Percentiles rank a stretch among this genome's conserved stretches.
Evolutionary conservation across 2,888 invertebrate species (phyloP).

Genomic region (Eurytoma adleriae): DNA sequence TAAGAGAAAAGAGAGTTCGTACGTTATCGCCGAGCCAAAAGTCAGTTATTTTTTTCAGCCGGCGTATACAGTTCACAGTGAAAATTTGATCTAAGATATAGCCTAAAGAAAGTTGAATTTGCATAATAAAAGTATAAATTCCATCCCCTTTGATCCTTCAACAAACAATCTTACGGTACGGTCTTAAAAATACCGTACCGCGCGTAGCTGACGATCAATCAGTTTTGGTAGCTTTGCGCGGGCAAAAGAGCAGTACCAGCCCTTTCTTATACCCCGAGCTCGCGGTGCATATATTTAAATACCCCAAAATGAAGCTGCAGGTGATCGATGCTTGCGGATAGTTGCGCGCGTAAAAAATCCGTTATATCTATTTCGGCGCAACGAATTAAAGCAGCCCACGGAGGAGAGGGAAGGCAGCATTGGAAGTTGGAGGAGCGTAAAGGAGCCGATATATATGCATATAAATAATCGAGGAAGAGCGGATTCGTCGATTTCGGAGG

Average conservation of each 20-base stretch:
- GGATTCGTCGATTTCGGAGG: slow-evolving; percentile 1
- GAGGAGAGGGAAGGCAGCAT: too few relatives aligned
- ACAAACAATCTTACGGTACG: slow-evolving; percentile 16
- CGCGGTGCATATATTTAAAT: slow-evolving; percentile 48
- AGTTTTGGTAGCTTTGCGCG: slow-evolving; percentile 13
- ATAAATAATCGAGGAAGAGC: slow-evolving; percentile 38
- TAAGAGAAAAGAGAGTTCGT: neutral
- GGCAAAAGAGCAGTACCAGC: slow-evolving; percentile 25
- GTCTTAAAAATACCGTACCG: neutral
- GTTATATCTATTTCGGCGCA: slow-evolving; percentile 35
- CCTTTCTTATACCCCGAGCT: neutral
- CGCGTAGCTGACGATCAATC: slow-evolving; percentile 34
- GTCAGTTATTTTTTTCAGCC: neutral
- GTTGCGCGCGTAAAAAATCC: slow-evolving; percentile 40
- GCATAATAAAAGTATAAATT: slow-evolving; percentile 35
- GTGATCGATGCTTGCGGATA: slow-evolving; percentile 29
- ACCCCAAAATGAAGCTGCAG: slow-evolving; percentile 42
- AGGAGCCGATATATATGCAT: slow-evolving; percentile 12
- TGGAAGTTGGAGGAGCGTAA: too few relatives aligned
- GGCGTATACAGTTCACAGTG: neutral
- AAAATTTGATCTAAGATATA: slow-evolving; percentile 14
- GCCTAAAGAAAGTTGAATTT: slow-evolving; percentile 19
- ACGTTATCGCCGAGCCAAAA: neutral
- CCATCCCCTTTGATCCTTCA: slow-evolving; percentile 3
- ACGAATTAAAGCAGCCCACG: slow-evolving; percentile 42